Evolutionary conservation across 2,888 invertebrate species (phyloP).

Genomic region (Apodemia hepburni): DNA sequence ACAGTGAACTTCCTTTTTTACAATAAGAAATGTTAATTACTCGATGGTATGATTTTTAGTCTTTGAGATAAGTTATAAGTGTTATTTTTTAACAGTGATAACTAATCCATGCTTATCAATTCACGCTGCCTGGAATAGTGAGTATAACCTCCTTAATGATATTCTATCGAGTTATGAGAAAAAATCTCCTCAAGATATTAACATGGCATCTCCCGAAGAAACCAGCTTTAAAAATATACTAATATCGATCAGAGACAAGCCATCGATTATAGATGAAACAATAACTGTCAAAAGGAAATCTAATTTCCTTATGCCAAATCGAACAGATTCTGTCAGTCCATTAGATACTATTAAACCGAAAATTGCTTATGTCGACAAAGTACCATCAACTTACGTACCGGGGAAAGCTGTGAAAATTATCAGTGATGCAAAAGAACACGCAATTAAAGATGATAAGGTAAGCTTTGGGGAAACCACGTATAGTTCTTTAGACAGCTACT

Average conservation of each 20-base stretch:
- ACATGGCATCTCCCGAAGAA: constrained; percentile 71
- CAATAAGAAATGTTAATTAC: too few relatives aligned
- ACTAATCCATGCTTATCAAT: constrained; percentile 30
- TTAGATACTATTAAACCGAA: constrained; percentile 51
- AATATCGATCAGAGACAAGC: constrained; percentile 63
- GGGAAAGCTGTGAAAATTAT: constrained; percentile 89
- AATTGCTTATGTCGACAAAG: constrained; percentile 66
- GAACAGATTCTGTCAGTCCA: constrained; percentile 59
- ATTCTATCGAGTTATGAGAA: constrained; percentile 53
- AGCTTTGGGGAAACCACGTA: constrained; percentile 54
- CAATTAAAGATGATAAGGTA: constrained; percentile 60
- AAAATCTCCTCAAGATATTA: constrained; percentile 69
- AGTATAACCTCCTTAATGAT: constrained; percentile 63
- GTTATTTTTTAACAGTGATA: constrained; percentile 23
- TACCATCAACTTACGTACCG: constrained; percentile 73
- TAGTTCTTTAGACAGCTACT: constrained; percentile 77
- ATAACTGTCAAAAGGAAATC: constrained; percentile 59
- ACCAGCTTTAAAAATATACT: constrained; percentile 66
- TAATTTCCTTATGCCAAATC: constrained; percentile 56
- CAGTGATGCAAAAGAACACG: constrained; percentile 71
- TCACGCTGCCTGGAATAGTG: constrained; percentile 62
- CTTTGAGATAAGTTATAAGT: not conserved
- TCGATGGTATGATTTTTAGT: too few relatives aligned
- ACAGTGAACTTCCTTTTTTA: too few relatives aligned
- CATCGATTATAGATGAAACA: constrained; percentile 58